Evolutionary conservation across 2,113 vertebrate species (phyloP).

Genomic region (Grus americana): DNA sequence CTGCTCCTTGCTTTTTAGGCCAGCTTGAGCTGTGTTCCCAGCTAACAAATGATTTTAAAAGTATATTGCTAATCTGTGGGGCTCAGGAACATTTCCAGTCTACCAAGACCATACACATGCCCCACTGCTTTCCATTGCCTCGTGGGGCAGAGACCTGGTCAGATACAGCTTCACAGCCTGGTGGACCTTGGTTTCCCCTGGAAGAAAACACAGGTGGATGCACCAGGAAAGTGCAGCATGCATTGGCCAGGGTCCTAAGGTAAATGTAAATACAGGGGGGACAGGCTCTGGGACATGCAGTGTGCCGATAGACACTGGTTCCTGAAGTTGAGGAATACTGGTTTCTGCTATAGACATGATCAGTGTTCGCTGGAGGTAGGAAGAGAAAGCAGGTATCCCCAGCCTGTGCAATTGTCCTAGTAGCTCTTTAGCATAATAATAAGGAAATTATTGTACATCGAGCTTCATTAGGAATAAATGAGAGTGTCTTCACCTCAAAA

Average conservation of each 20-base stretch:
- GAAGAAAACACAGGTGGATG: not conserved
- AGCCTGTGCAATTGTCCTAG: not conserved
- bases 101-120: not conserved
- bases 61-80: not conserved
- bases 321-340: not conserved
- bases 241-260: not conserved
- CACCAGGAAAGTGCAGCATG: not conserved
- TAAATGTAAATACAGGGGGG: not conserved
- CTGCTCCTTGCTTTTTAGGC: not conserved
- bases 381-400: not conserved
- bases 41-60: not conserved
- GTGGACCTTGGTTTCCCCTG: not conserved
- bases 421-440: not conserved
- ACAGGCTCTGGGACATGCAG: not conserved
- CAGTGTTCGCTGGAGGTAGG: not conserved
- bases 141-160: not conserved
- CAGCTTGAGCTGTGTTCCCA: not conserved
- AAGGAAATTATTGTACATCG: not conserved
- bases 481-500: not conserved
- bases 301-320: not conserved
- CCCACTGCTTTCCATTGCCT: not conserved
- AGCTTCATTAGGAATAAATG: not conserved
- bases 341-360: not conserved
- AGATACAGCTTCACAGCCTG: accelerated
- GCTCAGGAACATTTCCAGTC: not conserved